phyloP scores from a whole-genome alignment of 2,888 invertebrate species.

The Andrena marginata region DNA sequence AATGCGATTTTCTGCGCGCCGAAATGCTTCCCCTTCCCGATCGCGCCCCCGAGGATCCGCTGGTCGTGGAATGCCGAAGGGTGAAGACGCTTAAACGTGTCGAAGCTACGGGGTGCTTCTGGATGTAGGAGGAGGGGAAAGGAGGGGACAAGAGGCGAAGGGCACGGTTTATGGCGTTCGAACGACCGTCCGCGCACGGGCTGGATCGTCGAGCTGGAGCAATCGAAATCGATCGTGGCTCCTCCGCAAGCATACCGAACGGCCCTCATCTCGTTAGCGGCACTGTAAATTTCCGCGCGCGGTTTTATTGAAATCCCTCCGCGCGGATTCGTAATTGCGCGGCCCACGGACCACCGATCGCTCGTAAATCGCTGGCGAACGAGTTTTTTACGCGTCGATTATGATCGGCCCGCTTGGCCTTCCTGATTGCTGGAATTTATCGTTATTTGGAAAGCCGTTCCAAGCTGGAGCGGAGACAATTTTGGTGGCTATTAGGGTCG shows the following conservation, averaged over 20 bases:
- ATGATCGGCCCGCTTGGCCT: constrained; percentile 37
- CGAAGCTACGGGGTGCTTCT: constrained; percentile 6
- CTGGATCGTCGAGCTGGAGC: constrained; percentile 23
- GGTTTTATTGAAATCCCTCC: constrained; percentile 53
- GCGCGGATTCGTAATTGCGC: constrained; percentile 52
- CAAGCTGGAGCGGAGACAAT: background rate
- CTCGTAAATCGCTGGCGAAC: constrained; percentile 46
- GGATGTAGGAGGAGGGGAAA: background rate
- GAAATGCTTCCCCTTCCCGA: background rate
- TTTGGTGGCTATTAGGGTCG: background rate
- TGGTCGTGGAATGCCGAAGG: constrained; percentile 21
- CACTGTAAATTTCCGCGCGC: constrained; percentile 46
- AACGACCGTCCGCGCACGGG: constrained; percentile 27
- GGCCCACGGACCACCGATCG: constrained; percentile 15
- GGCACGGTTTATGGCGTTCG: constrained; percentile 39
- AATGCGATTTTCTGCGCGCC: background rate
- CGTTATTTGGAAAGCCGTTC: constrained; percentile 28
- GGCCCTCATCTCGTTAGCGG: constrained; percentile 40
- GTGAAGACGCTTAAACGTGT: constrained; percentile 11
- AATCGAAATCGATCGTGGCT: constrained; percentile 61
- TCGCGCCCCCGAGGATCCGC: background rate
- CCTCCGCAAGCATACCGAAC: constrained; percentile 32
- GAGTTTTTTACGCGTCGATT: constrained; percentile 39
- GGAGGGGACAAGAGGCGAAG: background rate
- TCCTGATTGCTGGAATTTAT: constrained; percentile 38